Conservation (phyloP, 2,113 vertebrate species). For the Dasyprocta punctata region DNA sequence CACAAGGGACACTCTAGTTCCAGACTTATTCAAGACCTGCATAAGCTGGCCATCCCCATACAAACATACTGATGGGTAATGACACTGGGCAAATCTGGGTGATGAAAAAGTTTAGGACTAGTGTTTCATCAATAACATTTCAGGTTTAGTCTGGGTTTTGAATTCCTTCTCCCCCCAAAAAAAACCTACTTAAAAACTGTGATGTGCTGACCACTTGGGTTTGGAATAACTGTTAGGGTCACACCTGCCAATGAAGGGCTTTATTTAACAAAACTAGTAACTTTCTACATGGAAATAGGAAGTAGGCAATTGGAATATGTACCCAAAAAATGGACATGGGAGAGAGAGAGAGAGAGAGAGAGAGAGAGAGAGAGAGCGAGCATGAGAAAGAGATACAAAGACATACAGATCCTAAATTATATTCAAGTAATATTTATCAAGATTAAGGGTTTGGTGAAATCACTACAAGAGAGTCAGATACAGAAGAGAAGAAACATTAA, state of each 20-base stretch:
- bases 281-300: not conserved
- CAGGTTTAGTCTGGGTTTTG: not conserved
- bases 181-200: not conserved
- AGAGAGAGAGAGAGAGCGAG: not conserved
- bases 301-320: not conserved
- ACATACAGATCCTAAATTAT: not conserved
- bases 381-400: not conserved
- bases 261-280: not conserved
- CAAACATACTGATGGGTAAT: not conserved
- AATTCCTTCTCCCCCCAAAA: not conserved
- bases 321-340: too few species aligned
- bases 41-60: not conserved
- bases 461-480: not conserved
- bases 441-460: not conserved
- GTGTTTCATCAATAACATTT: not conserved
- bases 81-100: not conserved
- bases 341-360: not conserved
- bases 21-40: not conserved
- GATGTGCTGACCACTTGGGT: not conserved
- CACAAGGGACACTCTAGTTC: not conserved
- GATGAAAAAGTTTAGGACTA: constrained; percentile 5
- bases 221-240: constrained; percentile 52
- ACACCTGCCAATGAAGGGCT: constrained; percentile 26
- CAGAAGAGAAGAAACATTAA: not conserved
- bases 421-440: not conserved